Conservation (phyloP, 2,888 invertebrate genomes). For the Calliphora vomitoria region DNA sequence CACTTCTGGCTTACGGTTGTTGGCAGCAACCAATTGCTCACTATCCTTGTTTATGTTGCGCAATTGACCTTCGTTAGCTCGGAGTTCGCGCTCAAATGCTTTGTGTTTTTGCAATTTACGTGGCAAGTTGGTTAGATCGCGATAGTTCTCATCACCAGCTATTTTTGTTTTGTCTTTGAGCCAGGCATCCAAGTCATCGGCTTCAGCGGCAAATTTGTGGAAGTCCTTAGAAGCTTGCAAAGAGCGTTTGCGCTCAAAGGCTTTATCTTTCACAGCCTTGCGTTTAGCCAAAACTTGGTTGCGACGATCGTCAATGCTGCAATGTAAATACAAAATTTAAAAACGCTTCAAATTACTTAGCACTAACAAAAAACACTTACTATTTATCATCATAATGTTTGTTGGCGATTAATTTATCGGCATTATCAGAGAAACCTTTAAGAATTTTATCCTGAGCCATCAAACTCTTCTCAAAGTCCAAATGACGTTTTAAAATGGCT, state of each 20-base stretch:
- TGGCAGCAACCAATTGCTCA: constrained; percentile 89
- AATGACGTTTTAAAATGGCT: constrained; percentile 95
- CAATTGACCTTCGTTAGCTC: constrained; percentile 97
- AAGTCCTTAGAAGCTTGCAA: constrained; percentile 94
- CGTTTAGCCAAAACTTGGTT: constrained; percentile 91
- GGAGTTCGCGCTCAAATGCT: constrained; percentile 97
- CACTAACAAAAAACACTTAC: constrained; percentile 85
- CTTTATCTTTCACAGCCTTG: constrained; percentile 90
- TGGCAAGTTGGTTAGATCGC: constrained; percentile 95
- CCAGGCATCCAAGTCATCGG: constrained; percentile 95
- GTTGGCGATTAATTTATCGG: constrained; percentile 91
- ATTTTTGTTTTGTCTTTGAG: constrained; percentile 95
- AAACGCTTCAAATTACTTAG: background rate
- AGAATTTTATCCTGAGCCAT: constrained; percentile 97
- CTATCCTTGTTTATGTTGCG: constrained; percentile 93
- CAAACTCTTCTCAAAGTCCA: constrained; percentile 96
- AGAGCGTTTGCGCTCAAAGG: constrained; percentile 90
- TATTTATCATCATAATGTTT: constrained; percentile 92
- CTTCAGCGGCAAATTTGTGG: constrained; percentile 96
- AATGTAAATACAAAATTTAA: constrained; percentile 20
- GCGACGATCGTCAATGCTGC: constrained; percentile 89
- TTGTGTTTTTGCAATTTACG: constrained; percentile 98
- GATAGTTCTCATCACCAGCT: constrained; percentile 96
- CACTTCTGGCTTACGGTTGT: constrained; percentile 90
- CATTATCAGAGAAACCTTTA: constrained; percentile 92